Evolutionary conservation across 2,888 invertebrate genomes (phyloP).

Genomic region (Phengaris alcon): DNA sequence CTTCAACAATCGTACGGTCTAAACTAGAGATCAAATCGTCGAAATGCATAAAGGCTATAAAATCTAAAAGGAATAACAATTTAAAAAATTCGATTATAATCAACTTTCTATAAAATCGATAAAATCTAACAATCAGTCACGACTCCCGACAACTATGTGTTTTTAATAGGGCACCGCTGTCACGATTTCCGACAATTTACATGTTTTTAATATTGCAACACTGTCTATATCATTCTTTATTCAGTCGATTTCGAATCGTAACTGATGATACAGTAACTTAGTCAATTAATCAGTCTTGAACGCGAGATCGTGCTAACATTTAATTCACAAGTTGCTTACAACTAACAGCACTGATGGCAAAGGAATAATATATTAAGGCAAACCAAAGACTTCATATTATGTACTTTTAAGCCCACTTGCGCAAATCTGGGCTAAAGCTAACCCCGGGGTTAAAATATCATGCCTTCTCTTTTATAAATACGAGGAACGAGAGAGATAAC

Average conservation of each 20-base stretch:
- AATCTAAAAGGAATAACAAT: constrained; percentile 52
- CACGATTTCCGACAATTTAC: constrained; percentile 31
- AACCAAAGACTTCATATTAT: too few relatives aligned
- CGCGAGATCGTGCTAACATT: constrained; percentile 31
- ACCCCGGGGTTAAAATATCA: too few relatives aligned
- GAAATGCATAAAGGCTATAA: constrained; percentile 69
- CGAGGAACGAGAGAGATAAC: too few relatives aligned
- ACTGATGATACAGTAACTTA: constrained; percentile 34
- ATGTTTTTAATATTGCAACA: constrained; percentile 20
- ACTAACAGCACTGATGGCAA: not conserved
- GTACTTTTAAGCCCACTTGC: too few relatives aligned
- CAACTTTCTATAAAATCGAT: constrained; percentile 42
- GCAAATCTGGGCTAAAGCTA: too few relatives aligned
- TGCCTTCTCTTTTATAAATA: too few relatives aligned
- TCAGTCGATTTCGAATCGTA: constrained; percentile 35
- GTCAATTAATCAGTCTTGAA: constrained; percentile 39
- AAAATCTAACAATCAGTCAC: constrained; percentile 35
- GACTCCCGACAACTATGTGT: constrained; percentile 30
- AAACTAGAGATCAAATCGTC: constrained; percentile 65
- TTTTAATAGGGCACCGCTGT: constrained; percentile 23
- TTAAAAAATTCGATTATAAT: constrained; percentile 55
- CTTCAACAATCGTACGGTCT: constrained; percentile 68
- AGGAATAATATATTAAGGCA: not conserved
- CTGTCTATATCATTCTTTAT: constrained; percentile 37
- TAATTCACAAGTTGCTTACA: constrained; percentile 34